A percentile compares a stretch with the other conserved stretches of the same genome.
These are phyloP conservation scores for Gambusia yucatana DNA, from an alignment of 2,797 vertebrate species.

Conservation along the genomic window DNA sequence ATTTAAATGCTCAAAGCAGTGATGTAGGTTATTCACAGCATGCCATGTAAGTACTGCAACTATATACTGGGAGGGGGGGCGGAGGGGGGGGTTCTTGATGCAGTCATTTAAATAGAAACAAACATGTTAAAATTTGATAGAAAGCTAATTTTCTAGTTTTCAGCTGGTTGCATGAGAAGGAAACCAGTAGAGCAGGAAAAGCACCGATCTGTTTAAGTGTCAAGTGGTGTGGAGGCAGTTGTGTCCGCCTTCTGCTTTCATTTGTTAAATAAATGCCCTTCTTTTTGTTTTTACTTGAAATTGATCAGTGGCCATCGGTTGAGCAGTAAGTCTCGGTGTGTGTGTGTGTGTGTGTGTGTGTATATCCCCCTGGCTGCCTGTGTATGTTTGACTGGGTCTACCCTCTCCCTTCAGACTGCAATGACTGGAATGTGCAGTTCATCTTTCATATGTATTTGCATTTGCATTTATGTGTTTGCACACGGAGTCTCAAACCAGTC, in stretches of 20 bases:
- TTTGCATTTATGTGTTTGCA: slow-evolving; percentile 57
- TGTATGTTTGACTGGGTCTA: slow-evolving; percentile 70
- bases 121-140: background rate
- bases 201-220: slow-evolving; percentile 8
- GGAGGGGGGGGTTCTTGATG: background rate
- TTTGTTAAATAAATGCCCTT: slow-evolving; percentile 74
- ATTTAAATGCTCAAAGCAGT: background rate
- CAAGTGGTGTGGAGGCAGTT: slow-evolving; percentile 43
- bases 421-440: slow-evolving; percentile 72
- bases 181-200: slow-evolving; percentile 8
- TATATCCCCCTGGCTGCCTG: slow-evolving; percentile 62
- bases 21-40: background rate
- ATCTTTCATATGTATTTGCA: slow-evolving; percentile 60
- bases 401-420: slow-evolving; percentile 64
- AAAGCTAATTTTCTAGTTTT: slow-evolving; percentile 4
- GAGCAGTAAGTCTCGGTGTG: slow-evolving; percentile 82
- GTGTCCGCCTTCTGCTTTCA: slow-evolving; percentile 37
- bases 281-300: slow-evolving; percentile 74
- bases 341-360: slow-evolving; percentile 53
- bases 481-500: slow-evolving; percentile 64
- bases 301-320: slow-evolving; percentile 81
- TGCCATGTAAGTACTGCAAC: slow-evolving; percentile 2
- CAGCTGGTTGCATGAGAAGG: background rate
- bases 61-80: background rate
- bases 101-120: background rate